Base-by-base conservation (phyloP, 2,888 invertebrate species). In the Rotaria magnacalcarata region DNA sequence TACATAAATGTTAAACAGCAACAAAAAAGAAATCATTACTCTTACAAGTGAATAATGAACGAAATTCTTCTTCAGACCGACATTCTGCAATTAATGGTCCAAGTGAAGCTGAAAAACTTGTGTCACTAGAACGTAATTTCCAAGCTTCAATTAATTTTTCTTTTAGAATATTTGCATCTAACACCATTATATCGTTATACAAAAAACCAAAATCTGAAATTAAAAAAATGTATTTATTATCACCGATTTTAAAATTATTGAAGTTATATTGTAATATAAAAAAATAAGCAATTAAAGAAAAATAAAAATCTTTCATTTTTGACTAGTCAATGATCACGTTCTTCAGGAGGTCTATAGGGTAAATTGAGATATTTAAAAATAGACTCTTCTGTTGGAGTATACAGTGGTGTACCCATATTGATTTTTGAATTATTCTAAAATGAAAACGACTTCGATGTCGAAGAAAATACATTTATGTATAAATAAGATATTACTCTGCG, bases 311-410 rank as follows among this genome's bases (percentile, higher is more conserved):
- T 27, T 11, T 60, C 4, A 19, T 19, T 67, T 5, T 19, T 67
- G 67, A 67, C 67, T 67, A 67, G 67, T 86, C 56, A 86, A 84
- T 85, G 85, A 58, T 86, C 86, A 56, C 86, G 85, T 85, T 86
- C 86, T 52, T 86, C 85, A 10, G 86, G 86, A 27, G 54, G 47
- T 50, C 86, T 60, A 60, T 86, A 86, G 11, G 86, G 86, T 54
- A 86, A 74, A 54, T 85, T 86, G 0, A 86, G 50, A 47, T 85
- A 54, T 84, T 56, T 85, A 24, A 86, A 86, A 24, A 86, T 60
- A n/a, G 85, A 85, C 27, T 85, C 58, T 85, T 86, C 86, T 14
- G 86, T 75, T 58, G 75, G 60, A 21, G 85, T 85, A 5, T 34
- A 19, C 21, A 86, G 24, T 58, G 54, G 56, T 80, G 85, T 85